A percentile compares a stretch with the other conserved stretches of the same genome.
phyloP scores from a whole-genome alignment of 1,140 invertebrate species.

The Steinernema feltiae region DNA sequence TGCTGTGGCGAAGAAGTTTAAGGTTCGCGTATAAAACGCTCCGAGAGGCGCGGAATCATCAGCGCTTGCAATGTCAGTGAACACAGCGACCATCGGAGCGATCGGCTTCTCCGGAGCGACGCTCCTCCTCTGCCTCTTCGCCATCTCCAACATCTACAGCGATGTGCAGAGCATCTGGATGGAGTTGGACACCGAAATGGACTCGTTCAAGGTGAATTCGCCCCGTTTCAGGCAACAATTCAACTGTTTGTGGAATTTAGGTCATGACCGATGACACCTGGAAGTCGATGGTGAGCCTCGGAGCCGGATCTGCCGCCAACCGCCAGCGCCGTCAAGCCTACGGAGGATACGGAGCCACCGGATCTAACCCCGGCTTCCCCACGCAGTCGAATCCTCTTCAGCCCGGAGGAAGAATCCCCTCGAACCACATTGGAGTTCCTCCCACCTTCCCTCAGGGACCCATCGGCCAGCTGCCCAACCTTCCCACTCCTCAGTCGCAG shows the following conservation, averaged over 20 bases:
- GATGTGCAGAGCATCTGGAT: conserved; percentile 51
- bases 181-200: conserved; percentile 50
- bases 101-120: conserved; percentile 48
- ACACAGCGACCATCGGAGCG: conserved; percentile 49
- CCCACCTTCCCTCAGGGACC: background rate
- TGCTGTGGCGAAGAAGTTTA: background rate
- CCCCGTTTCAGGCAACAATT: background rate
- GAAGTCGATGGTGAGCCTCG: conserved; percentile 39
- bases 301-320: conserved; percentile 30
- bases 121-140: conserved; percentile 44
- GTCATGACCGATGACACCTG: conserved; percentile 37
- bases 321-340: conserved; percentile 42
- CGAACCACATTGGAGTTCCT: background rate
- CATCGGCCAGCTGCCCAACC: background rate
- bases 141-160: conserved; percentile 43
- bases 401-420: background rate
- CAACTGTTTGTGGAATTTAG: background rate
- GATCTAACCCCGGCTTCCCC: conserved; percentile 15
- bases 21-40: background rate
- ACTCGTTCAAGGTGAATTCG: conserved; percentile 41
- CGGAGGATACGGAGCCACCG: conserved; percentile 38
- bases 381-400: background rate
- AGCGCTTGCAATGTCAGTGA: conserved; percentile 44
- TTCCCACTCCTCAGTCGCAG: background rate
- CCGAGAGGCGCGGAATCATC: background rate